Base-by-base conservation (phyloP, 2,888 invertebrate genomes). In the Acanthacorydalis orientalis region DNA sequence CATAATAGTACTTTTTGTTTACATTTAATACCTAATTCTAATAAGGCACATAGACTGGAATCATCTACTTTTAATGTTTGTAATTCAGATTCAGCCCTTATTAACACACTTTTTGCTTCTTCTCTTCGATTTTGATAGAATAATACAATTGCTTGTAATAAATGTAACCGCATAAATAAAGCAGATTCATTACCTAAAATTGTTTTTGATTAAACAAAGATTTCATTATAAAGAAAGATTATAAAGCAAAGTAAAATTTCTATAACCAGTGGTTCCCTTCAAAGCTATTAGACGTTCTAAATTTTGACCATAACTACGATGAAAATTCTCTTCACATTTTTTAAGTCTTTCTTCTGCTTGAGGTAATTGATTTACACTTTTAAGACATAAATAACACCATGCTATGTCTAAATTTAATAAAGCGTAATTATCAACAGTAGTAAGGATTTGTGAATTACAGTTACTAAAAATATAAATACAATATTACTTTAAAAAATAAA, bases 371-470 rank as follows among this genome's bases (percentile, higher is more conserved):
- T 75, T 69, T 35, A 88, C 71, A 59, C 75, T 80, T 61, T 79
- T 75, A 23, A 90, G 70, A 57, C 80, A 78, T 46, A 88, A 71
- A 67, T 89, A 89, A 63, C 88, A 86, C 89, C 90, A 90, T n/a
- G 85, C 80, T 52, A 89, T 81, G 64, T 90, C 89, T 57, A 90
- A 67, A 64, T 87, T 86, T 33, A 89, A 69, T 6, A 88, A 69
- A 0, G 83, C 89, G 65, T 80, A 85, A 65, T 90, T 90, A 65
- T 89, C 89, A 9, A 87, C 86, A 0, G 73, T 64, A 49, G 77
- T 70, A 32, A 89, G 67, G 44, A 84, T 64, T 23, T 73, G 67
- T 0, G 80, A 74, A 23, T 77, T 69, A 60, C 83, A 83, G 47
- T 73, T 75, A 53, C 81, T 82, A 64, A 41, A 57, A 59, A 52